These are phyloP conservation scores for Siderastrea radians DNA, from an alignment of 92 coral and sea anemone genomes.

Conservation along the genomic window DNA sequence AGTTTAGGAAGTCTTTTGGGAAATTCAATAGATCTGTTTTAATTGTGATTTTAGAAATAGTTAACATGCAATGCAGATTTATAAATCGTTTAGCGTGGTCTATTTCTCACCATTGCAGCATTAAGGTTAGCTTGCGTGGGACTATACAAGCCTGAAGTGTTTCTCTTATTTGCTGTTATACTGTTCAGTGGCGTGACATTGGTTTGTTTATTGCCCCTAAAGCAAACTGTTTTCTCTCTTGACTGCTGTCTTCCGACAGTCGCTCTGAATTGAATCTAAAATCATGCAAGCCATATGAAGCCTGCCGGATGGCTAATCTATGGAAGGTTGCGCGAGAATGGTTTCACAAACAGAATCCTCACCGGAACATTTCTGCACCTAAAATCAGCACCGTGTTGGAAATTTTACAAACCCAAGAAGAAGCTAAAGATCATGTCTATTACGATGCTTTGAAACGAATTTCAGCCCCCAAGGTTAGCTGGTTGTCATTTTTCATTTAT, in stretches of 20 bases:
- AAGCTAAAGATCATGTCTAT: conserved; percentile 92
- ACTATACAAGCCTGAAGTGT: background rate
- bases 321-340: conserved; percentile 75
- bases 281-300: conserved; percentile 14
- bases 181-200: conserved; percentile 37
- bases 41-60: conserved; percentile 5
- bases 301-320: conserved; percentile 70
- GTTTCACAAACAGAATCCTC: conserved; percentile 49
- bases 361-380: conserved; percentile 63
- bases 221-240: conserved; percentile 10
- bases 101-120: background rate
- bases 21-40: background rate
- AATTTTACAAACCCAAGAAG: conserved; percentile 87
- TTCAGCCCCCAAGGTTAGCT: conserved; percentile 73
- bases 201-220: conserved; percentile 20
- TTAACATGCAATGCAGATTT: conserved; percentile 5
- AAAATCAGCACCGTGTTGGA: conserved; percentile 89
- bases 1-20: conserved; percentile 9
- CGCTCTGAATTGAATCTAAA: background rate
- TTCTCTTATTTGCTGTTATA: conserved; percentile 1
- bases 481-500: background rate
- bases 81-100: background rate
- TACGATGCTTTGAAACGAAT: conserved; percentile 94
- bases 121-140: background rate
- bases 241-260: conserved; percentile 8